Evolutionary conservation across 1,140 invertebrate genomes (phyloP).

Genomic region (Aphis gossypii): DNA sequence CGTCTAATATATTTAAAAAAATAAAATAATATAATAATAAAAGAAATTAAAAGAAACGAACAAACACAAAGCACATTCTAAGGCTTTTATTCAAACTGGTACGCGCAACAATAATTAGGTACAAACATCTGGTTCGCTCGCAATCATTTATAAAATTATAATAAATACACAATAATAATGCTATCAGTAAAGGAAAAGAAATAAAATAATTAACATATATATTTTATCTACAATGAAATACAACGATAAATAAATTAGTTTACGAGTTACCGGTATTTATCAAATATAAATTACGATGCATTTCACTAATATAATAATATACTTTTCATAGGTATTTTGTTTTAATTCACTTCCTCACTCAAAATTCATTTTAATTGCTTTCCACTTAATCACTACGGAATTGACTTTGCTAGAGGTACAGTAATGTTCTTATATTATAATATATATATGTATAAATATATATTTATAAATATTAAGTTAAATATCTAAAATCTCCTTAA

Average conservation of each 20-base stretch:
- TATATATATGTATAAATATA: not conserved
- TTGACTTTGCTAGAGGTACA: conserved; percentile 57
- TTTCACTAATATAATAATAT: conserved; percentile 49
- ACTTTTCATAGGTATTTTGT: conserved; percentile 33
- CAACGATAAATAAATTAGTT: conserved; percentile 41
- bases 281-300: conserved; percentile 54
- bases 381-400: conserved; percentile 56
- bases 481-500: conserved; percentile 32
- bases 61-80: conserved; percentile 43
- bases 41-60: conserved; percentile 32
- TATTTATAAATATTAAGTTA: not conserved
- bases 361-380: conserved; percentile 45
- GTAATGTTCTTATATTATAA: conserved; percentile 25
- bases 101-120: conserved; percentile 32
- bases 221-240: conserved; percentile 54
- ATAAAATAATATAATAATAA: conserved; percentile 40
- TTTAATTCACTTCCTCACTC: conserved; percentile 39
- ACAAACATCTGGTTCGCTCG: conserved; percentile 21
- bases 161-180: conserved; percentile 44
- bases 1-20: conserved; percentile 53
- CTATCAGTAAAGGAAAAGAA: conserved; percentile 26
- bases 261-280: conserved; percentile 49
- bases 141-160: conserved; percentile 42
- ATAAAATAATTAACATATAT: conserved; percentile 31
- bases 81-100: conserved; percentile 13